Conservation (phyloP, 2,113 vertebrate species). For the Rhea pennata region DNA sequence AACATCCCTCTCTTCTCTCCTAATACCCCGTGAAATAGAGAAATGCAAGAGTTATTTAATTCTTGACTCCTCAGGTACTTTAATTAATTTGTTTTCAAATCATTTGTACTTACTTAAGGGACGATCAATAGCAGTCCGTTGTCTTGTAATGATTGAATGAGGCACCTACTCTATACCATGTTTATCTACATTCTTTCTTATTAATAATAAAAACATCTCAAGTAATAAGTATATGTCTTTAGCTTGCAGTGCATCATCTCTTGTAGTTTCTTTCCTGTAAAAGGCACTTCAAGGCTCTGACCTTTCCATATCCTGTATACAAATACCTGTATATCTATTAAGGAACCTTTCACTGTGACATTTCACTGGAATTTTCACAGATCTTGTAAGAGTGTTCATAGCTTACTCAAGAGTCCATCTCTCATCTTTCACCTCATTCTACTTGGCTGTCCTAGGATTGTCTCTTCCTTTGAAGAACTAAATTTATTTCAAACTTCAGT, state of each 20-base stretch:
- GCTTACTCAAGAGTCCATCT: background rate
- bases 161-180: background rate
- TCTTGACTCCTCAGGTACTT: background rate
- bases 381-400: background rate
- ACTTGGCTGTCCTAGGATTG: background rate
- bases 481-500: background rate
- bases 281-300: background rate
- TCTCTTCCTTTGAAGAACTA: background rate
- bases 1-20: background rate
- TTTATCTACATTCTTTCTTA: background rate
- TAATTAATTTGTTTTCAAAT: background rate
- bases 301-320: background rate
- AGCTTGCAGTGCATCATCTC: background rate
- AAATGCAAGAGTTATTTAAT: background rate
- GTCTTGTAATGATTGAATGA: background rate
- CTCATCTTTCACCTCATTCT: background rate
- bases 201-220: background rate
- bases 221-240: background rate
- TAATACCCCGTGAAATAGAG: background rate
- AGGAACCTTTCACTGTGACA: background rate
- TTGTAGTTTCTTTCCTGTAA: background rate
- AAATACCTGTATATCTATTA: background rate
- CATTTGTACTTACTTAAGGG: background rate
- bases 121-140: background rate
- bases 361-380: background rate